phyloP scores from a whole-genome alignment of 2,113 vertebrate species.

The Amphilophus citrinellus region DNA sequence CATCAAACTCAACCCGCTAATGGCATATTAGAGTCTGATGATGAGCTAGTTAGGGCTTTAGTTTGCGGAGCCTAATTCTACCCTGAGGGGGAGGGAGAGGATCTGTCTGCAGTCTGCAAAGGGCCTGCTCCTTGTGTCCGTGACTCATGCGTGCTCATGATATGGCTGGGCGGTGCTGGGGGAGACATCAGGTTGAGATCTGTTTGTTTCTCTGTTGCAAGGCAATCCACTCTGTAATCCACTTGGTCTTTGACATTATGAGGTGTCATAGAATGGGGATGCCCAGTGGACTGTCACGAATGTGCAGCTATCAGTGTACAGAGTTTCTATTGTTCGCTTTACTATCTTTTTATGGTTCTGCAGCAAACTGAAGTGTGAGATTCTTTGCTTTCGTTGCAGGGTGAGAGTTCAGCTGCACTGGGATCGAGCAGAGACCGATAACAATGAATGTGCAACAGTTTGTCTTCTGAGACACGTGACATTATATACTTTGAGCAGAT shows the following conservation, averaged over 20 bases:
- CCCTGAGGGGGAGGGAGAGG: slow-evolving; percentile 63
- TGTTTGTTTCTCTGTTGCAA: slow-evolving; percentile 71
- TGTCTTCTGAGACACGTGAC: not conserved
- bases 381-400: slow-evolving; percentile 48
- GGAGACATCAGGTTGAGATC: slow-evolving; percentile 41
- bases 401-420: slow-evolving; percentile 41
- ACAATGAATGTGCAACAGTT: slow-evolving; percentile 29
- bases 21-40: slow-evolving; percentile 63
- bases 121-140: slow-evolving; percentile 41
- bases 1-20: slow-evolving; percentile 64
- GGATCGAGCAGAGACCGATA: slow-evolving; percentile 29
- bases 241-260: slow-evolving; percentile 22
- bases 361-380: slow-evolving; percentile 42
- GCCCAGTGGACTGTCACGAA: slow-evolving; percentile 16
- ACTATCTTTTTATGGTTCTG: slow-evolving; percentile 64
- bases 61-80: slow-evolving; percentile 44
- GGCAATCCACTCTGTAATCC: slow-evolving; percentile 48
- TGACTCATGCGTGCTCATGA: slow-evolving; percentile 65
- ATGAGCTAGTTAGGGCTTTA: slow-evolving; percentile 58
- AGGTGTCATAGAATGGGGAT: slow-evolving; percentile 40
- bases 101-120: slow-evolving; percentile 33
- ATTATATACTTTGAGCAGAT: not conserved
- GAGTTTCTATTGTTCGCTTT: slow-evolving; percentile 63
- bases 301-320: slow-evolving; percentile 37
- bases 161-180: slow-evolving; percentile 49